These are phyloP conservation scores for Scyliorhinus canicula DNA, from an alignment of 2,797 vertebrate species.

Conservation along the genomic window DNA sequence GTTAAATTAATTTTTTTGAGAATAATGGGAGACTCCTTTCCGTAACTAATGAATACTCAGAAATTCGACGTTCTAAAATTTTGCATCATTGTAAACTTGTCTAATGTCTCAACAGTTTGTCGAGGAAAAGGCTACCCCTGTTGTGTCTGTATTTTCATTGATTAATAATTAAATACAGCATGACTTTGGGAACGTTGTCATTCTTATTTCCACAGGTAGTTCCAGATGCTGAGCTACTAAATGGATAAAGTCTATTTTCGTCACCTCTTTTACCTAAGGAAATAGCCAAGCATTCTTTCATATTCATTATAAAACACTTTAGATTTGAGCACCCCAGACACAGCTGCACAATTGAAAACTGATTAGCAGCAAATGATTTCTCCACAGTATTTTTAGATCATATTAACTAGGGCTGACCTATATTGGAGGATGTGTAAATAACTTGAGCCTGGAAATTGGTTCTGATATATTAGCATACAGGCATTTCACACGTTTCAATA, in stretches of 20 bases:
- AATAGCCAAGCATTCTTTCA: background rate
- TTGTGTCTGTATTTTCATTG: background rate
- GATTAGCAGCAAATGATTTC: background rate
- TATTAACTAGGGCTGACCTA: background rate
- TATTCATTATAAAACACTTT: background rate
- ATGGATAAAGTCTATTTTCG: background rate
- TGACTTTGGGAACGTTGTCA: background rate
- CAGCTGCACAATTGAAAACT: constrained; percentile 1
- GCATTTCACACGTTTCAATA: background rate
- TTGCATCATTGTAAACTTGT: background rate
- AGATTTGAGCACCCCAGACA: background rate
- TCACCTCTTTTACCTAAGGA: background rate
- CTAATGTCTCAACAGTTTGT: background rate
- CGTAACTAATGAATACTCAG: background rate
- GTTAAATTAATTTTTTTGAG: background rate
- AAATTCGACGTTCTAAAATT: background rate
- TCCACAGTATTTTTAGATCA: background rate
- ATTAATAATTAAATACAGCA: background rate
- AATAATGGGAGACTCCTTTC: background rate
- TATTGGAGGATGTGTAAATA: background rate
- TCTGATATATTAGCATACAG: background rate
- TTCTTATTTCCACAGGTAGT: background rate
- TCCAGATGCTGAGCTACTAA: background rate
- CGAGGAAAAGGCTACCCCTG: background rate
- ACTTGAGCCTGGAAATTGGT: background rate